Percentiles rank a stretch among this genome's conserved stretches.
phyloP scores from a whole-genome alignment of 2,797 vertebrate genomes.

The Megaceryle alcyon region DNA sequence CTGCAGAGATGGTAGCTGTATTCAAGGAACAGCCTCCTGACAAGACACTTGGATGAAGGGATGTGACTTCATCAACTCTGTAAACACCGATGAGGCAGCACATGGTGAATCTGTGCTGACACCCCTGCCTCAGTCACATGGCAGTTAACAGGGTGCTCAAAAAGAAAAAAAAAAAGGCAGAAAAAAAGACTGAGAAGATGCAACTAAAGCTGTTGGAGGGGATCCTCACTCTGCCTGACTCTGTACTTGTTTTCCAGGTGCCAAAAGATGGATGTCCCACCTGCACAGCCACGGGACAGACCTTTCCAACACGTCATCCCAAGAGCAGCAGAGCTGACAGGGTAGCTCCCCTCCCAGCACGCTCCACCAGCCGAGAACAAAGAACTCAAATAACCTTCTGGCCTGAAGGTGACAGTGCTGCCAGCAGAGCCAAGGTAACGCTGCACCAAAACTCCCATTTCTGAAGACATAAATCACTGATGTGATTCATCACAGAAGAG shows the following conservation, averaged over 20 bases:
- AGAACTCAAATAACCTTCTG: background rate
- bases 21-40: too few relatives aligned
- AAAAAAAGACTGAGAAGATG: background rate
- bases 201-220: background rate
- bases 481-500: background rate
- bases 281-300: background rate
- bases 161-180: background rate
- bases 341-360: background rate
- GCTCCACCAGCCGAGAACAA: background rate
- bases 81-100: background rate
- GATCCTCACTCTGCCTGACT: background rate
- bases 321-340: background rate
- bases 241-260: background rate
- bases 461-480: background rate
- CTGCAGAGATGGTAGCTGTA: background rate
- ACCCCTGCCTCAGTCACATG: background rate
- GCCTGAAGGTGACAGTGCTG: background rate
- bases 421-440: background rate
- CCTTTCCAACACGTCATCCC: background rate
- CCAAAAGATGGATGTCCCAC: background rate
- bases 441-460: background rate
- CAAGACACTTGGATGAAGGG: fast-evolving
- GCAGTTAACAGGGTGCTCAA: background rate
- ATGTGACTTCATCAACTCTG: fast-evolving
- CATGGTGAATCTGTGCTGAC: background rate